Conservation (phyloP, 2,888 invertebrate species). For the Tillus elongatus region DNA sequence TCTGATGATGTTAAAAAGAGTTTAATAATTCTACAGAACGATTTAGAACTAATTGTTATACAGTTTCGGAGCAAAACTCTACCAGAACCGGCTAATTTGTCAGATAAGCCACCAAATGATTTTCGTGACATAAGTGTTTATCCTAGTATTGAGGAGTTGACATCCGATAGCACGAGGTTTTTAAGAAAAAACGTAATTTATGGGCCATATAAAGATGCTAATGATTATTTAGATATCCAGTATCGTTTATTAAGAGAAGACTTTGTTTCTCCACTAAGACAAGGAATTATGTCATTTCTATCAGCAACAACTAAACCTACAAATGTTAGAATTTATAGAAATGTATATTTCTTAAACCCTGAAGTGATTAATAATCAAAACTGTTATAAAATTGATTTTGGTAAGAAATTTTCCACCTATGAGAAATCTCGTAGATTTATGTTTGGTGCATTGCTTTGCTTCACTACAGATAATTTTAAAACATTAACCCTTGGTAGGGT, state of each 20-base stretch:
- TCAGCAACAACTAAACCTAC: conserved; percentile 15
- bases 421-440: conserved; percentile 52
- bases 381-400: conserved; percentile 21
- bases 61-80: too few relatives aligned
- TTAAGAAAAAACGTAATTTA: conserved; percentile 50
- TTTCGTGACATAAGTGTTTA: conserved; percentile 49
- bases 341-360: conserved; percentile 17
- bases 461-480: conserved; percentile 61
- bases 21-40: conserved; percentile 33
- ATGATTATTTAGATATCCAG: conserved; percentile 72
- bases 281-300: conserved; percentile 46
- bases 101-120: conserved; percentile 43
- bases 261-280: conserved; percentile 62
- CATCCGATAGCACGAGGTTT: conserved; percentile 35
- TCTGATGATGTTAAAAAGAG: conserved; percentile 36
- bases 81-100: too few relatives aligned
- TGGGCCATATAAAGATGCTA: conserved; percentile 54
- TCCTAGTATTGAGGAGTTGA: conserved; percentile 42
- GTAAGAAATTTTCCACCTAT: conserved; percentile 38
- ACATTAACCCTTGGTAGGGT: conserved; percentile 63
- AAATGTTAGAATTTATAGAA: conserved; percentile 21
- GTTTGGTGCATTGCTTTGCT: conserved; percentile 63
- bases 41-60: too few relatives aligned
- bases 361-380: conserved; percentile 20
- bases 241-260: conserved; percentile 72